Evolutionary conservation across 2,113 vertebrate genomes (phyloP).

Genomic region (Nothoprocta perdicaria): DNA sequence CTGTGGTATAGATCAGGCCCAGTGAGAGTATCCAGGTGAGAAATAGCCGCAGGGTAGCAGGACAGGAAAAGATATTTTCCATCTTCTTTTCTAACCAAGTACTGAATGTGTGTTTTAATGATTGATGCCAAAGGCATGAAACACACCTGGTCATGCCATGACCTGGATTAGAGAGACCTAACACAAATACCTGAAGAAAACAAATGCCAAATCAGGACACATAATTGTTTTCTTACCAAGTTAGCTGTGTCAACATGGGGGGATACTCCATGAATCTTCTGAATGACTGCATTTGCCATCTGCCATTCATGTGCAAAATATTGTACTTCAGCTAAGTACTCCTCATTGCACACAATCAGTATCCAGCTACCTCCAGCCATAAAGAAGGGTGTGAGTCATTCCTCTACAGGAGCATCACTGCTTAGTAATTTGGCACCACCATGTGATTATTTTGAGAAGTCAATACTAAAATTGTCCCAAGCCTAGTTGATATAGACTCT

Average conservation of each 20-base stretch:
- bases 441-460: neutral
- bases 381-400: neutral
- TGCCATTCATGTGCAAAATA: neutral
- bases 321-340: neutral
- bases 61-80: neutral
- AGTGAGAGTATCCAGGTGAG: neutral
- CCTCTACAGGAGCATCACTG: neutral
- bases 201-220: conserved; percentile 30
- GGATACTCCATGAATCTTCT: neutral
- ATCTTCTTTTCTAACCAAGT: neutral
- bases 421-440: neutral
- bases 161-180: neutral
- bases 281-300: conserved; percentile 43
- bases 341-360: accelerated
- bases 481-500: neutral
- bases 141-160: neutral
- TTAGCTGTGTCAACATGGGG: neutral
- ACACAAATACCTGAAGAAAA: neutral
- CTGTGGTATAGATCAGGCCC: accelerated
- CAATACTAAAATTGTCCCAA: neutral
- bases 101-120: neutral
- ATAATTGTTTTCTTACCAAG: conserved; percentile 22
- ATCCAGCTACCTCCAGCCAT: neutral
- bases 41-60: accelerated
- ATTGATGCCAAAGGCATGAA: neutral